phyloP scores from a whole-genome alignment of 2,797 vertebrate genomes.

The Sebastes hubbsi region DNA sequence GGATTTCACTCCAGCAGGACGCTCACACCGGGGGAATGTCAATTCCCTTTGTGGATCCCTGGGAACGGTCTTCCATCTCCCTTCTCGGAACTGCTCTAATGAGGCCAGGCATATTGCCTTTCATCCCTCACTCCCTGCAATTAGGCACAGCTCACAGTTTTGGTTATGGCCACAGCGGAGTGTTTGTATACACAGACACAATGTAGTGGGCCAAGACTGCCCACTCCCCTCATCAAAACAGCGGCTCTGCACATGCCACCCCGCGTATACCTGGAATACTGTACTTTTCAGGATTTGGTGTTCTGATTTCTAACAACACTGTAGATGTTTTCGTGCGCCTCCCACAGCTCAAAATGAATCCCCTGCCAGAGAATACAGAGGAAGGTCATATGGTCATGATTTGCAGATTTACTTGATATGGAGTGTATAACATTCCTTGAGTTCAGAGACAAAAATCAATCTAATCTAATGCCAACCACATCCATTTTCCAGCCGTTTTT shows the following conservation, averaged over 20 bases:
- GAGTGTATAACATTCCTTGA: conserved; percentile 78
- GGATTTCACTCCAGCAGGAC: conserved; percentile 69
- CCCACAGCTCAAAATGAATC: conserved; percentile 60
- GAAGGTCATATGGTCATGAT: conserved; percentile 82
- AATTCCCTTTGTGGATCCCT: conserved; percentile 81
- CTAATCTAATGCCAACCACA: conserved; percentile 73
- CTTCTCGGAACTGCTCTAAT: conserved; percentile 81
- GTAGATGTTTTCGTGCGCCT: conserved; percentile 58
- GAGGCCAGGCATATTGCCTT: conserved; percentile 83
- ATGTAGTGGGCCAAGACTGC: conserved; percentile 65
- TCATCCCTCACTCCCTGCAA: conserved; percentile 80
- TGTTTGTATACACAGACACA: conserved; percentile 79
- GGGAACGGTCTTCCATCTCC: conserved; percentile 78
- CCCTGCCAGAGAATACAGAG: conserved; percentile 67
- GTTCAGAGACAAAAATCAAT: conserved; percentile 73
- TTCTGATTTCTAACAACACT: conserved; percentile 29
- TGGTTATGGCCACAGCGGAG: conserved; percentile 73
- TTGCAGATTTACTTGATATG: conserved; percentile 78
- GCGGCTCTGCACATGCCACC: conserved; percentile 32
- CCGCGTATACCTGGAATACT: conserved; percentile 54
- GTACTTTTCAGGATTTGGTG: conserved; percentile 52
- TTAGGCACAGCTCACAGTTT: conserved; percentile 79
- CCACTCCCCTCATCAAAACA: conserved; percentile 56
- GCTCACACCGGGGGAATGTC: conserved; percentile 77
- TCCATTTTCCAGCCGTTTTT: conserved; percentile 68